Conservation (phyloP, 1,140 invertebrate genomes). For the Lordiphosa mommai region DNA sequence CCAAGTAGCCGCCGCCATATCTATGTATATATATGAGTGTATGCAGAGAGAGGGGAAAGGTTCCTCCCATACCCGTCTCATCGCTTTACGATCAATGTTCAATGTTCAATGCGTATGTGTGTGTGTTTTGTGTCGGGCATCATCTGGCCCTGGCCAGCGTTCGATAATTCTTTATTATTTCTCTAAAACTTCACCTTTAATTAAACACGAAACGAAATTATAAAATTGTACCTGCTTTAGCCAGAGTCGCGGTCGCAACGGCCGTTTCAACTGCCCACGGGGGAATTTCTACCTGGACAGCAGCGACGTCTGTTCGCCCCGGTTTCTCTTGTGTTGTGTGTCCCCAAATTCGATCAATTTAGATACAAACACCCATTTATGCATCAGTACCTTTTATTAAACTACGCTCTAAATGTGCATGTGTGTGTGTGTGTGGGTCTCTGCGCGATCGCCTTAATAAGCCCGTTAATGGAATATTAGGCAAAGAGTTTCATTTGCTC, state of each 20-base stretch:
- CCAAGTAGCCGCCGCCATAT: constrained; percentile 33
- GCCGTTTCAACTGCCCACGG: constrained; percentile 24
- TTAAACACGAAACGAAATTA: constrained; percentile 78
- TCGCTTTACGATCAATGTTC: constrained; percentile 68
- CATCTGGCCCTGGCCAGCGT: constrained; percentile 43
- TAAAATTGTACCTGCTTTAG: constrained; percentile 77
- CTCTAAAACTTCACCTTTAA: constrained; percentile 78
- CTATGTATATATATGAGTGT: constrained; percentile 15
- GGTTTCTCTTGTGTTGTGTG: constrained; percentile 48
- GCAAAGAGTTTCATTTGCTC: constrained; percentile 68
- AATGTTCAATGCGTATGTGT: constrained; percentile 17
- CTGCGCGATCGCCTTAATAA: constrained; percentile 62
- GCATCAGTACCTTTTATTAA: constrained; percentile 78
- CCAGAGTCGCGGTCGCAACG: constrained; percentile 29
- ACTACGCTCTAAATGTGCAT: constrained; percentile 30
- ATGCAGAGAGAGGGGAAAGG: constrained; percentile 23
- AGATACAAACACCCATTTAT: constrained; percentile 78
- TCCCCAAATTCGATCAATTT: constrained; percentile 78
- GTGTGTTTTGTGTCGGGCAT: constrained; percentile 25
- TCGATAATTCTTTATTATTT: constrained; percentile 78
- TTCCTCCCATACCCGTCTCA: constrained; percentile 35
- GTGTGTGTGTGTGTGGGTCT: constrained; percentile 39
- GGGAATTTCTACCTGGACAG: constrained; percentile 67
- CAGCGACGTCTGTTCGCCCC: constrained; percentile 29
- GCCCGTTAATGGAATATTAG: constrained; percentile 77